These are phyloP conservation scores for Isoperla grammatica DNA, from an alignment of 2,888 invertebrate genomes.

Conservation along the genomic window DNA sequence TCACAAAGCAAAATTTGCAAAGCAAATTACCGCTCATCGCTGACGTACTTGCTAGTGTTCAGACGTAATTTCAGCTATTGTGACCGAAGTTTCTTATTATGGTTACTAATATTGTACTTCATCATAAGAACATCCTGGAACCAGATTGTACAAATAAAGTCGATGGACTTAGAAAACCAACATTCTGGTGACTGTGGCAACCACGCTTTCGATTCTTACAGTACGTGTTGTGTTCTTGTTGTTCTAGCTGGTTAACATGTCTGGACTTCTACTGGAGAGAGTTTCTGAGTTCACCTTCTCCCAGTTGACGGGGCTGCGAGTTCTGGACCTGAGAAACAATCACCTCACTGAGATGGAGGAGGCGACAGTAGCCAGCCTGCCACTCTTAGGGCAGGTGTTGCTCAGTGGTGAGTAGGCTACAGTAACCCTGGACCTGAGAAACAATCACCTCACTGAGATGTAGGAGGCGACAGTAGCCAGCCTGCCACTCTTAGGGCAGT, in stretches of 20 bases:
- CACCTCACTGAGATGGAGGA: constrained; percentile 47
- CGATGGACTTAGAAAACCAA: too few relatives aligned
- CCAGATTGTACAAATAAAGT: too few relatives aligned
- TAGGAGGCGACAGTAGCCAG: constrained; percentile 43
- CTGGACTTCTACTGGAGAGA: constrained; percentile 39
- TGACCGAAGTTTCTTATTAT: too few relatives aligned
- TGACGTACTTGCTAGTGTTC: too few relatives aligned
- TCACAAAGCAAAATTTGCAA: too few relatives aligned
- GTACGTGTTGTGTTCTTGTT: neutral
- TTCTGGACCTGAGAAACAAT: constrained; percentile 53
- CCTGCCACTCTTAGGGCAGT: constrained; percentile 43
- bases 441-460: constrained; percentile 49
- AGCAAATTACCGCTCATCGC: too few relatives aligned
- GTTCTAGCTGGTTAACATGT: constrained; percentile 40
- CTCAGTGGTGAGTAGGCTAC: constrained; percentile 46
- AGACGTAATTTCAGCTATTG: too few relatives aligned
- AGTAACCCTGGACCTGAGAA: constrained; percentile 47
- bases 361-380: constrained; percentile 42
- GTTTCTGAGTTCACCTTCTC: constrained; percentile 40
- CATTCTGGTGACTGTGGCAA: too few relatives aligned
- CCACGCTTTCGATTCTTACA: neutral
- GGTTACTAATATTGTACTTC: too few relatives aligned
- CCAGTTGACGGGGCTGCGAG: constrained; percentile 46
- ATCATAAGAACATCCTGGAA: too few relatives aligned
- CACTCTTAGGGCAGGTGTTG: constrained; percentile 44